Evolutionary conservation across 2,113 vertebrate genomes (phyloP).

Genomic region (Crotalus helleri): DNA sequence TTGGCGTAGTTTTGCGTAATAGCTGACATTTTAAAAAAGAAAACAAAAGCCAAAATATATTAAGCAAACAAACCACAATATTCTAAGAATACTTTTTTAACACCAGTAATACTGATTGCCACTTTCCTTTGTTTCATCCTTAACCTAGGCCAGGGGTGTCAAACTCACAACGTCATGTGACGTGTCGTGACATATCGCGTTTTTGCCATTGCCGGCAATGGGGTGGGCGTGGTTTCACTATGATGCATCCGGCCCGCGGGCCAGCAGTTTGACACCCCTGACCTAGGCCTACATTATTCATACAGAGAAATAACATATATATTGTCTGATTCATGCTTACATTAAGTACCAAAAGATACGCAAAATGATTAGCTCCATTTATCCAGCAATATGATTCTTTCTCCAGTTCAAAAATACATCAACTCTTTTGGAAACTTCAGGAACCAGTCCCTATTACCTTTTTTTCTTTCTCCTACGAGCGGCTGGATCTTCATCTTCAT

Average conservation of each 20-base stretch:
- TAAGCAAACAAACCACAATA: rapidly evolving
- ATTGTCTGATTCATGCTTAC: background rate
- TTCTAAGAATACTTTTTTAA: background rate
- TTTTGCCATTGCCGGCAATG: too few relatives aligned
- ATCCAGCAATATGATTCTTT: background rate
- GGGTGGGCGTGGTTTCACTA: too few relatives aligned
- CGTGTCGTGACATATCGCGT: too few relatives aligned
- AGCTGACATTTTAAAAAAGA: slow-evolving; percentile 67
- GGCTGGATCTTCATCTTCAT: slow-evolving; percentile 96
- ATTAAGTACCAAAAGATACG: background rate
- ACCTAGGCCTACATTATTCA: background rate
- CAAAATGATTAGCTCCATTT: background rate
- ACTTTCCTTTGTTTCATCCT: background rate
- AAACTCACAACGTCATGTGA: too few relatives aligned
- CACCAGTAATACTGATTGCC: background rate
- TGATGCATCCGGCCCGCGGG: too few relatives aligned
- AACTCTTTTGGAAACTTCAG: background rate
- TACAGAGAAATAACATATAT: background rate
- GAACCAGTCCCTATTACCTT: slow-evolving; percentile 68
- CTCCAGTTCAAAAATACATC: background rate
- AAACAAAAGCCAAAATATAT: rapidly evolving
- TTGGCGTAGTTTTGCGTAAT: slow-evolving; percentile 95
- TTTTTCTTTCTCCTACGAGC: slow-evolving; percentile 97
- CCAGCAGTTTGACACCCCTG: background rate
- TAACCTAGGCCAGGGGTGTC: background rate